phyloP scores from a whole-genome alignment of 2,797 vertebrate species.

The Gobio occitaniae region DNA sequence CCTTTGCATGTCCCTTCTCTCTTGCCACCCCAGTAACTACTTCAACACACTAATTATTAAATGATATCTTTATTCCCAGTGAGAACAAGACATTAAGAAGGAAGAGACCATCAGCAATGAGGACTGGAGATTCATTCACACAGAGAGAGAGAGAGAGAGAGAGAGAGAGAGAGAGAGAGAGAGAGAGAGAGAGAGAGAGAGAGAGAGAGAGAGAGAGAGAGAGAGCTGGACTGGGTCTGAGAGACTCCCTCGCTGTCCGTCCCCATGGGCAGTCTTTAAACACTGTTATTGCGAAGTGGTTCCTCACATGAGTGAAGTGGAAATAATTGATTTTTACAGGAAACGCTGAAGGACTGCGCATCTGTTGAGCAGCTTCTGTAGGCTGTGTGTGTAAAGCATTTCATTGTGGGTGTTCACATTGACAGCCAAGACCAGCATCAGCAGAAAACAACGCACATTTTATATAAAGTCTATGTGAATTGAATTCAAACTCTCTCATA shows the following conservation, averaged over 20 bases:
- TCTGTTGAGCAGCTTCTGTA: constrained; percentile 39
- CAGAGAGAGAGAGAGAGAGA: background rate
- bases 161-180: constrained; percentile 3
- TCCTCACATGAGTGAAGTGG: constrained; percentile 41
- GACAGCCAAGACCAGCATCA: constrained; percentile 13
- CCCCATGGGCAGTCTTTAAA: constrained; percentile 31
- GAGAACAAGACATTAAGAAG: background rate
- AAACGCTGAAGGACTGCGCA: constrained; percentile 13
- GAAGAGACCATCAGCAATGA: background rate
- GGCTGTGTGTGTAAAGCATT: background rate
- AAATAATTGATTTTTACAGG: constrained; percentile 47
- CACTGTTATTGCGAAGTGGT: constrained; percentile 25
- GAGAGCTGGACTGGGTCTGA: constrained; percentile 9
- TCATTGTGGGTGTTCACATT: constrained; percentile 26
- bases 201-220: constrained; percentile 2
- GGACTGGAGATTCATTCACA: constrained; percentile 20
- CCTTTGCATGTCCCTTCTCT: background rate
- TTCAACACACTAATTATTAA: constrained; percentile 5
- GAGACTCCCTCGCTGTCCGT: constrained; percentile 25
- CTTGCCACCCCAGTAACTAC: background rate
- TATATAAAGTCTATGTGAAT: background rate
- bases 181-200: background rate
- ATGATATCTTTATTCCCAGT: background rate
- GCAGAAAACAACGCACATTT: constrained; percentile 22
- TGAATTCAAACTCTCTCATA: background rate